Percentiles rank a stretch among this genome's conserved stretches.
These are phyloP conservation scores for Eueides isabella DNA, from an alignment of 1,140 invertebrate species.

Conservation along the genomic window DNA sequence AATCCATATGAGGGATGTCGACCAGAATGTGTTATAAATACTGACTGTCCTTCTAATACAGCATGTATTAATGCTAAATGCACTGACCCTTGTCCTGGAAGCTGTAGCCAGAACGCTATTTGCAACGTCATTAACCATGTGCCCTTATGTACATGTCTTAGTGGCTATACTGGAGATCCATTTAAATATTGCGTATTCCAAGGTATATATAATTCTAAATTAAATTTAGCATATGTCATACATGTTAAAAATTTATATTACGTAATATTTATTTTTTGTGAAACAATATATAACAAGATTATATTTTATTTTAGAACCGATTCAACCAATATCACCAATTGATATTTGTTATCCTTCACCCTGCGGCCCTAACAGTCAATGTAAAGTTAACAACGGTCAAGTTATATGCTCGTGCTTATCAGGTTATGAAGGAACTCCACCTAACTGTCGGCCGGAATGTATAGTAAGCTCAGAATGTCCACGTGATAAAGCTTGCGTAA, in stretches of 20 bases:
- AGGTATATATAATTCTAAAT: slow-evolving; percentile 50
- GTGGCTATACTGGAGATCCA: slow-evolving; percentile 88
- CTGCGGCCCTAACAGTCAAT: slow-evolving; percentile 87
- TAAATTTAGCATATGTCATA: not conserved
- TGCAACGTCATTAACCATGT: slow-evolving; percentile 87
- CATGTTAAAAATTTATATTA: not conserved
- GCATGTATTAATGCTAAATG: slow-evolving; percentile 85
- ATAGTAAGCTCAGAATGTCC: slow-evolving; percentile 85
- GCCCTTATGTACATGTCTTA: slow-evolving; percentile 86
- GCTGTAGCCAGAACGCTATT: slow-evolving; percentile 83
- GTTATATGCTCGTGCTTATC: slow-evolving; percentile 85
- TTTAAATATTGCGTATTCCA: slow-evolving; percentile 85
- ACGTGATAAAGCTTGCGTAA: slow-evolving; percentile 84
- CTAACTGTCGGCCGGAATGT: slow-evolving; percentile 85
- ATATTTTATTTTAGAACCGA: slow-evolving; percentile 57
- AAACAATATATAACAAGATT: not conserved
- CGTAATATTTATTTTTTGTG: not conserved
- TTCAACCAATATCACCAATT: slow-evolving; percentile 49
- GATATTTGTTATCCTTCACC: slow-evolving; percentile 85
- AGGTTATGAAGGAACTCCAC: slow-evolving; percentile 84
- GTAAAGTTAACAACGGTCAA: slow-evolving; percentile 80
- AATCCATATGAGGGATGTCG: slow-evolving; percentile 89
- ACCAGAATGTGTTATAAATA: slow-evolving; percentile 87
- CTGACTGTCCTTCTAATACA: slow-evolving; percentile 85
- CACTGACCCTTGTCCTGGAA: slow-evolving; percentile 85